Conservation (phyloP, 2,888 invertebrate species). For the Calameuta filiformis region DNA sequence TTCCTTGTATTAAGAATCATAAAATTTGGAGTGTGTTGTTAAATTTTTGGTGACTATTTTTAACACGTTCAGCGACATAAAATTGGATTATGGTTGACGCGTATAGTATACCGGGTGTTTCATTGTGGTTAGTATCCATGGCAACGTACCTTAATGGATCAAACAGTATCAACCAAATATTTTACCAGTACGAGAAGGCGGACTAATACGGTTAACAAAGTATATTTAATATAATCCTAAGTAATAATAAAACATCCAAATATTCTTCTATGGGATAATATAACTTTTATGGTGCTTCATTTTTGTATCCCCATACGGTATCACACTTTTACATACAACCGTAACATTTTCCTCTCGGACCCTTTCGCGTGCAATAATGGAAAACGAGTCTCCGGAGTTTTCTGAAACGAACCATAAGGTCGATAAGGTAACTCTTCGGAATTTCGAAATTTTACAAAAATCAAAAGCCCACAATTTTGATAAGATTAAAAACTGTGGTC, state of each 20-base stretch:
- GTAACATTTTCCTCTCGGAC: neutral
- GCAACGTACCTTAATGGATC: constrained; percentile 39
- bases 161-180: constrained; percentile 33
- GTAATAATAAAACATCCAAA: neutral
- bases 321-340: neutral
- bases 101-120: neutral
- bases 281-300: neutral
- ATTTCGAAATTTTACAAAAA: neutral
- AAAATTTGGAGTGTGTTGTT: neutral
- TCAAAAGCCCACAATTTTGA: too few species aligned
- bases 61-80: neutral
- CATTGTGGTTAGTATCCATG: constrained; percentile 29
- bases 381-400: neutral
- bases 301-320: neutral
- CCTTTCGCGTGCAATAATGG: neutral
- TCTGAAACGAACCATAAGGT: neutral
- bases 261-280: neutral
- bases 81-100: neutral
- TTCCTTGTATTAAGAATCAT: neutral
- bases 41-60: neutral
- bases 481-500: too few species aligned
- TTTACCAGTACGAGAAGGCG: neutral
- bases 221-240: neutral
- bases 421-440: neutral
- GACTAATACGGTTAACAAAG: neutral